These are phyloP conservation scores for Alectura lathami DNA, from an alignment of 2,113 vertebrate genomes.

Conservation along the genomic window DNA sequence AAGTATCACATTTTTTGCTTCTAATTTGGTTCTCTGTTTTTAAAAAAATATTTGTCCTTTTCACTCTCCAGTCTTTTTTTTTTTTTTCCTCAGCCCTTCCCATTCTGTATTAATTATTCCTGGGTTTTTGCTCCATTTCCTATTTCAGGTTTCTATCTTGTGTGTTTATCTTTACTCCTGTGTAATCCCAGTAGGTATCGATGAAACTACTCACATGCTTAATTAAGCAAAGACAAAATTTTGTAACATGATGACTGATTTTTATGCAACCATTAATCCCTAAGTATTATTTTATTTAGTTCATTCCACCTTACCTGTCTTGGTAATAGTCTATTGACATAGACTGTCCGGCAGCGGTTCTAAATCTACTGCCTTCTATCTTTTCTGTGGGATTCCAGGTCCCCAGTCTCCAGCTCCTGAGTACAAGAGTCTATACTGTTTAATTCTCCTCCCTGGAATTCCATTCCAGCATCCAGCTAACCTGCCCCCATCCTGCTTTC, in stretches of 20 bases:
- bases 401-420: neutral
- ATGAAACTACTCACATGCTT: constrained; percentile 7
- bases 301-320: neutral
- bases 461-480: neutral
- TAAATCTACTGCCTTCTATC: neutral
- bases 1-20: neutral
- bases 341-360: neutral
- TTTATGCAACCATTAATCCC: neutral
- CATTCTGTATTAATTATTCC: neutral
- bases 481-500: neutral
- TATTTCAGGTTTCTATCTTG: neutral
- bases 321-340: no score
- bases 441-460: neutral
- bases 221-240: neutral
- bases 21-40: neutral
- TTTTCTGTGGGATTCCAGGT: neutral
- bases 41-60: neutral
- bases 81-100: neutral
- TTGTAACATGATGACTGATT: neutral
- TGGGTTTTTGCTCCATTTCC: neutral
- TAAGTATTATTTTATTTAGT: neutral
- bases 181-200: neutral
- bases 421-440: neutral
- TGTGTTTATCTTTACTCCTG: constrained; percentile 5
- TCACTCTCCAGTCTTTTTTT: neutral